Evolutionary conservation across 35 echinoderm and acorn worm genomes (phyloP), one percentile per base, ranked within the genome.

Genomic region (Apostichopus japonicus): DNA sequence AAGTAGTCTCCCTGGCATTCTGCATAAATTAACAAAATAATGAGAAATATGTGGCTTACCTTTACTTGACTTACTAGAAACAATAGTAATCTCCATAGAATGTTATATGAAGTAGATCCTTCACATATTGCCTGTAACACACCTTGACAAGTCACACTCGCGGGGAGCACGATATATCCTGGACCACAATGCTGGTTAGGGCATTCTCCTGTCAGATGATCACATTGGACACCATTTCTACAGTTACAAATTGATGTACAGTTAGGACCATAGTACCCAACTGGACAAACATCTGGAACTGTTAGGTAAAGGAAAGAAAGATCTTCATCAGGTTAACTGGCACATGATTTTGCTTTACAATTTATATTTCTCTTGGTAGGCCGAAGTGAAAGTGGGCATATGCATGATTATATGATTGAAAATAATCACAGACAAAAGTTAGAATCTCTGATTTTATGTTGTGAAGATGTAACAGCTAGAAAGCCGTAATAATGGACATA

Each of bases 271-370:
- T 82, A 82, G 16, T 82, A 82, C 15, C n/a, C 79, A 51, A 7
- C 24, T 14, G 79, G 21, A 19, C 79, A 82, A 61, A 8, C 13
- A 56, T 52, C 33, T 82, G 79, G 79, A n/a, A 82, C 79, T 82
- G 33, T 44, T 44, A 3, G 4, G 33, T 44, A 44, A 44, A 44
- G 33, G 33, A 44, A 44, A 44, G 33, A 44, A 44, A 44, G 0
- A 44, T 44, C 33, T 44, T 4, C 33, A 44, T 44, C 33, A 44
- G 33, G 33, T 4, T 4, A 44, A 44, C 33, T 44, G 33, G 33
- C 2, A 44, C 33, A 44, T 44, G 33, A 4, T 44, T 44, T 44
- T 44, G 0, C 33, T 44, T 1, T 44, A 44, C 33, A 44, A 4
- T 44, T 44, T 44, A 44, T 44, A 44, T 44, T 44, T 4, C 33